Conservation (phyloP, 1,140 invertebrate genomes). For the Drosophila chauvacae region DNA sequence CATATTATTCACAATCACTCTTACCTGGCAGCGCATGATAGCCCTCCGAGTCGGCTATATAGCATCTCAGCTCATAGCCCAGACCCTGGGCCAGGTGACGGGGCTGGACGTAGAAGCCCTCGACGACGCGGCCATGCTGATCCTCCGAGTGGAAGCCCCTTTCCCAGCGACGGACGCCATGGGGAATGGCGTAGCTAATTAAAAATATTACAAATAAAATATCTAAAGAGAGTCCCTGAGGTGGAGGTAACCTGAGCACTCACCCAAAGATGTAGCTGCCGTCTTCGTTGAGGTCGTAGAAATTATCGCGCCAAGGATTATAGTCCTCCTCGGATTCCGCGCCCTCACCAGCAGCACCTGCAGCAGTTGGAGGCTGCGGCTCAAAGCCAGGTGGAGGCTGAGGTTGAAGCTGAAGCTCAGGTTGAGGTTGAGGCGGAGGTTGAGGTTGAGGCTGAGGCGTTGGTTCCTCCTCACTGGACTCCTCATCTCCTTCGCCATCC, state of each 20-base stretch:
- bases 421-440: too few species aligned
- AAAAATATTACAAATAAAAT: background rate
- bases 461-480: constrained; percentile 2
- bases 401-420: background rate
- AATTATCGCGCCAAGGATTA: constrained; percentile 70
- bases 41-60: constrained; percentile 59
- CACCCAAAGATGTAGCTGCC: constrained; percentile 70
- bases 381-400: background rate
- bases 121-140: constrained; percentile 52
- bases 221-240: background rate
- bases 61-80: constrained; percentile 62
- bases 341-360: background rate
- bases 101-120: constrained; percentile 67
- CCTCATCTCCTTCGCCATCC: constrained; percentile 7
- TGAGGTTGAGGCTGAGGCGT: background rate
- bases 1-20: background rate
- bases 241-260: constrained; percentile 9
- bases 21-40: constrained; percentile 60
- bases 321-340: constrained; percentile 33
- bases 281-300: constrained; percentile 64
- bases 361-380: background rate
- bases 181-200: constrained; percentile 59
- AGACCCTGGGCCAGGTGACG: constrained; percentile 29
- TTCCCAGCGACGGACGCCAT: constrained; percentile 72
- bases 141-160: constrained; percentile 43